Percentiles rank a stretch among this genome's conserved stretches.
Evolutionary conservation across 2,797 vertebrate species (phyloP).

Genomic region (Alca torda): DNA sequence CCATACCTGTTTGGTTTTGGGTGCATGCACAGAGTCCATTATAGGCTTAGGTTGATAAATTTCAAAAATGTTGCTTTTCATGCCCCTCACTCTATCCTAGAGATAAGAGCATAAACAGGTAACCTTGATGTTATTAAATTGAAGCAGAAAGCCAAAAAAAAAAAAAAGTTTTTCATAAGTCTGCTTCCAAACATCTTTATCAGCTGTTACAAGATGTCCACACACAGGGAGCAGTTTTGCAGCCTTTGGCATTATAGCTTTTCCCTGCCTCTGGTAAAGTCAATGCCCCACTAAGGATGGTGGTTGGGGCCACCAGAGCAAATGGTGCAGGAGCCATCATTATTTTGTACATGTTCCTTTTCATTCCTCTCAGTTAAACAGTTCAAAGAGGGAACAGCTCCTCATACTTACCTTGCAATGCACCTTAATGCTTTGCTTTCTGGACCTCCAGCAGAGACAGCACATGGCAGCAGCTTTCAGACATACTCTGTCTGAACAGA

Average conservation of each 20-base stretch:
- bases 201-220: neutral
- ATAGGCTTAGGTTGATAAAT: neutral
- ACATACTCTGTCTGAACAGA: neutral
- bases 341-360: neutral
- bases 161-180: rapidly evolving
- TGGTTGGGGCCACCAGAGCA: neutral
- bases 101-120: neutral
- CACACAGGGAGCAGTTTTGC: neutral
- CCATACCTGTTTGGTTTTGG: rapidly evolving
- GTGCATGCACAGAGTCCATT: neutral
- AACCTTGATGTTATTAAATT: neutral
- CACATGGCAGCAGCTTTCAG: neutral
- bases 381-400: neutral
- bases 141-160: neutral
- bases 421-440: neutral
- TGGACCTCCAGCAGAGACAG: neutral
- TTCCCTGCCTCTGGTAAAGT: neutral
- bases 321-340: neutral
- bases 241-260: neutral
- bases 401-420: neutral
- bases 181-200: neutral
- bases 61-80: neutral
- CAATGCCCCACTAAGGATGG: neutral
- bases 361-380: neutral
- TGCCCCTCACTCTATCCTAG: neutral